Conservation (phyloP, 2,888 invertebrate genomes). For the Aporophyla lueneburgensis region DNA sequence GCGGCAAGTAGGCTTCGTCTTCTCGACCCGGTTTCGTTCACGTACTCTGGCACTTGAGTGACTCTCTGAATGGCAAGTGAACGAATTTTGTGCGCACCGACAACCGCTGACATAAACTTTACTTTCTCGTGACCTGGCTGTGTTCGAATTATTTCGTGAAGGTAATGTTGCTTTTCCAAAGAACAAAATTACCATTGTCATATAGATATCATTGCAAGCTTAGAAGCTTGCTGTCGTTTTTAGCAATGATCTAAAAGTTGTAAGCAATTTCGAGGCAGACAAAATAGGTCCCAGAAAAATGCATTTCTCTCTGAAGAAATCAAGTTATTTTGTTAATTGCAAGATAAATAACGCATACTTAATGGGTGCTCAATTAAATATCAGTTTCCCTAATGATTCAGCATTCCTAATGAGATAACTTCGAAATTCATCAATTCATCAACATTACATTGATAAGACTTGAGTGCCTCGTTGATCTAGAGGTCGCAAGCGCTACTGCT, state of each 20-base stretch:
- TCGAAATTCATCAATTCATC: not conserved
- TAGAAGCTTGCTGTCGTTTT: not conserved
- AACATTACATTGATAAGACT: not conserved
- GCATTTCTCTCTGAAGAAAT: not conserved
- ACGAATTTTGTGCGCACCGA: slow-evolving; percentile 75
- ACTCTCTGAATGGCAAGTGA: slow-evolving; percentile 76
- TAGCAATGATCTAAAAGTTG: not conserved
- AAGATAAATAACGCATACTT: not conserved
- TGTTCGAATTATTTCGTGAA: slow-evolving; percentile 42
- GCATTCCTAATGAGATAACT: not conserved
- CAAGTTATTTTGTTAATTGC: not conserved
- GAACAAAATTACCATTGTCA: slow-evolving; percentile 22
- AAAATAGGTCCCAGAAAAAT: not conserved
- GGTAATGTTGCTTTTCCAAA: slow-evolving; percentile 36
- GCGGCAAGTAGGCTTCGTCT: slow-evolving; percentile 70
- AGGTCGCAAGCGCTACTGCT: too few relatives aligned
- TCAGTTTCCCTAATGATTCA: not conserved
- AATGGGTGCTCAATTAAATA: slow-evolving; percentile 4
- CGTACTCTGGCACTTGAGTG: slow-evolving; percentile 70
- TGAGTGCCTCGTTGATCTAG: too few relatives aligned
- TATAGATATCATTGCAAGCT: too few relatives aligned
- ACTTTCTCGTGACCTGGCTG: slow-evolving; percentile 77
- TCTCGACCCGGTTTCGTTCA: slow-evolving; percentile 83
- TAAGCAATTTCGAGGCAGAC: not conserved
- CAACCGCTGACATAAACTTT: slow-evolving; percentile 73